Conservation (phyloP, 2,113 vertebrate species). For the Erpornis zantholeuca region DNA sequence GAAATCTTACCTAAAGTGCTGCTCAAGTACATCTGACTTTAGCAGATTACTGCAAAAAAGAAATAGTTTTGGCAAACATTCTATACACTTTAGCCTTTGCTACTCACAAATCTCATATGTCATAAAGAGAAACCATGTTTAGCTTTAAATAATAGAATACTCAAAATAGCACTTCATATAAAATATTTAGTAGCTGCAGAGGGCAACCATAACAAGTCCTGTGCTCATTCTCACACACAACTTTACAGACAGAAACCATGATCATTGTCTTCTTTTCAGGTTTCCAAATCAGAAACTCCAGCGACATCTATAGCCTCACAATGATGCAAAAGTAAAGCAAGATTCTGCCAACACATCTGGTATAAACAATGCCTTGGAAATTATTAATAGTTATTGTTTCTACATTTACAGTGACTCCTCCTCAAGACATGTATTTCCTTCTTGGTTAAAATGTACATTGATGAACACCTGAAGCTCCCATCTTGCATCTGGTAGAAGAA, state of each 20-base stretch:
- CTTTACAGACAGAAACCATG: neutral
- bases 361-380: neutral
- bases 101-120: neutral
- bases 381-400: neutral
- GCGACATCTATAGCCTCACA: neutral
- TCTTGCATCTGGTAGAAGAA: neutral
- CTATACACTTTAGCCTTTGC: neutral
- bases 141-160: neutral
- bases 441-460: neutral
- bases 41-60: neutral
- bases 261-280: neutral
- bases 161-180: neutral
- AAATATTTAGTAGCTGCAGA: slow-evolving; percentile 3
- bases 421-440: neutral
- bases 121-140: neutral
- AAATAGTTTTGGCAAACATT: neutral
- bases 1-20: neutral
- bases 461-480: neutral
- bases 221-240: neutral
- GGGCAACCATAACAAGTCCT: neutral
- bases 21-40: neutral
- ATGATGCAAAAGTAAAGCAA: neutral
- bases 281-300: neutral
- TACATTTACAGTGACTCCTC: neutral
- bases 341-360: neutral